Evolutionary conservation across 2,113 vertebrate genomes (phyloP).

Genomic region (Phaethornis superciliosus): DNA sequence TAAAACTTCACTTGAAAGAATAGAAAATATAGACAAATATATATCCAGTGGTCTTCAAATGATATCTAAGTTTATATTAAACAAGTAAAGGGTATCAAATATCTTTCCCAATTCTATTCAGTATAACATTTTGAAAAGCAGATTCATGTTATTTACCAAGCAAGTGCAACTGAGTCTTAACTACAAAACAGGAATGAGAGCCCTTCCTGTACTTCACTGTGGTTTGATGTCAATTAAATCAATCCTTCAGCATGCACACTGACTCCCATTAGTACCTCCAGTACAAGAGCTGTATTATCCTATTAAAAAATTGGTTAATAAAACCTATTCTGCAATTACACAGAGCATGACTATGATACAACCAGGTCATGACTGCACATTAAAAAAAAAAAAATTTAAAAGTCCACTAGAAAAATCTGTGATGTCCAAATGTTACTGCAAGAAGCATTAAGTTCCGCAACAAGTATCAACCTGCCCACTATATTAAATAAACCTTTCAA

Average conservation of each 20-base stretch:
- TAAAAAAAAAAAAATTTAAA: not conserved
- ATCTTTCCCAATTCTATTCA: not conserved
- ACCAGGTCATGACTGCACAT: not conserved
- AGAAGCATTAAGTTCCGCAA: not conserved
- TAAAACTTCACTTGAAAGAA: not conserved
- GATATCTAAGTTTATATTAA: not conserved
- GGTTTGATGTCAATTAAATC: not conserved
- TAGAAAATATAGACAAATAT: not conserved
- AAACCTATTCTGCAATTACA: not conserved
- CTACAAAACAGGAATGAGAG: not conserved
- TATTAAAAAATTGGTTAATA: not conserved
- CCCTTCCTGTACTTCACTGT: not conserved
- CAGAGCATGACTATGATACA: not conserved
- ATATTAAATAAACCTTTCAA: not conserved
- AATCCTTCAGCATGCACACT: not conserved
- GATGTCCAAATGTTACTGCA: not conserved
- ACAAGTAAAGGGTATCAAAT: not conserved
- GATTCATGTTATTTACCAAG: not conserved
- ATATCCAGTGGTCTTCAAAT: not conserved
- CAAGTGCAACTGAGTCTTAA: not conserved
- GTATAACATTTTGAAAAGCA: not conserved
- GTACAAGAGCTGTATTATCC: not conserved
- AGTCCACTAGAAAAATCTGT: not conserved
- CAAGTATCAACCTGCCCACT: not conserved
- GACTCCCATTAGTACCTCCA: not conserved